Conservation (phyloP, 2,113 vertebrate species). For the Laticauda laticaudata region DNA sequence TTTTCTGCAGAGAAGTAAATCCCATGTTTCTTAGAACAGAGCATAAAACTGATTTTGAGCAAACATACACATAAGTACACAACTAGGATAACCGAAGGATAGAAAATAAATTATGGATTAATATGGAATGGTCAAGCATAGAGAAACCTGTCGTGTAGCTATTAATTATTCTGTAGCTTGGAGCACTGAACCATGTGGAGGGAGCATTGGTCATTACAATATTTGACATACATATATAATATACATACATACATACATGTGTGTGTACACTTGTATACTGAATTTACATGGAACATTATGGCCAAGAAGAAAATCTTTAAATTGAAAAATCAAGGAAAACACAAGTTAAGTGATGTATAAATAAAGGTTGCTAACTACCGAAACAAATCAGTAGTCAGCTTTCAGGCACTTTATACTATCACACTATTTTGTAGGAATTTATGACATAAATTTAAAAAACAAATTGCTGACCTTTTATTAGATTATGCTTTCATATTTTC, state of each 20-base stretch:
- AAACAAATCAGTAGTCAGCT: not conserved
- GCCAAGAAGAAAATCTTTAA: not conserved
- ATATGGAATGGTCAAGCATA: not conserved
- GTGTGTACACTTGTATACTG: not conserved
- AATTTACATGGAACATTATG: not conserved
- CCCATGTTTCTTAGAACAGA: not conserved
- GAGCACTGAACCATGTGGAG: not conserved
- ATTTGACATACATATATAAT: not conserved
- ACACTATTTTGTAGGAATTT: not conserved
- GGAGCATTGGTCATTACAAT: not conserved
- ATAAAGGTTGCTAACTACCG: not conserved
- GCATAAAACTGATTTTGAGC: not conserved
- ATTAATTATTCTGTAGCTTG: not conserved
- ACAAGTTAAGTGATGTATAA: not conserved
- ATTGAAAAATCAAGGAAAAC: not conserved
- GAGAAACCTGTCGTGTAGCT: not conserved
- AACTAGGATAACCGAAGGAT: not conserved
- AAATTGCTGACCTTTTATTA: not conserved
- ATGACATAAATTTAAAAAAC: not conserved
- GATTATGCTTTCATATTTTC: not conserved
- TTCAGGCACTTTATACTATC: not conserved
- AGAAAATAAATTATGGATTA: not conserved
- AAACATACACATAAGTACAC: not conserved
- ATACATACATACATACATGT: not conserved
- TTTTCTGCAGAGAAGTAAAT: not conserved